Base-by-base conservation (phyloP, 2,888 invertebrate species). In the Lasioglossum lativentre region DNA sequence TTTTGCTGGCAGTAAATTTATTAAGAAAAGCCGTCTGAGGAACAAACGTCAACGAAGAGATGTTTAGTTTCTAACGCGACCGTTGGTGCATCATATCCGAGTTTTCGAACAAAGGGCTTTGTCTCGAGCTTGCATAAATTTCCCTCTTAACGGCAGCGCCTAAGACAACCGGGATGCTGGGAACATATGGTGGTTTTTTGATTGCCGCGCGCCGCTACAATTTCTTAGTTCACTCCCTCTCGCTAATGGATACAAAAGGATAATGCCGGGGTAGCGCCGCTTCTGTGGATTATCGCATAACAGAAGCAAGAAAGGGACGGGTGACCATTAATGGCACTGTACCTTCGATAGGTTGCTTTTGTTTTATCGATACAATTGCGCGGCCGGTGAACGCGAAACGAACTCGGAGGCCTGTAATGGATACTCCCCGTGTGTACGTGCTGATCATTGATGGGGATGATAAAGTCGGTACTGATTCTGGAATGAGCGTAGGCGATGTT, bases 321-420 rank as follows among this genome's bases (percentile, higher is more conserved):
- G 82, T 78, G 85, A 86, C 91, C 91, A 90, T 91, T 91, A 91
- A 88, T 85, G 91, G 91, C 73, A 75, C 86, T 75, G 85, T 90
- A 85, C 87, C 78, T 70, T 82, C 86, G 91, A 91, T 89, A 89
- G 86, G 80, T 71, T 63, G 83, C 82, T 87, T 91, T 91, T 91
- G 91, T 90, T 91, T 91, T 91, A 91, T 91, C 91, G 91, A 84
- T 91, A 91, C 91, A 89, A 91, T 91, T 91, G 91, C 90, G 75
- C 82, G 78, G 70, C 74, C 66, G 52, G 56, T 42, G 82, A 82
- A 81, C 68, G 79, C 75, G 78, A 90, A 90, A 86, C 85, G 78
- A n/a, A 89, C 81, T 78, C 75, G 66, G 4, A 45, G 70, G 47
- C 78, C 75, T 83, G 86, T 90, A 90, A 90, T 90, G 90, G 87